A percentile compares a stretch with the other conserved stretches of the same genome.
Conservation (phyloP, 2,888 invertebrate genomes). For the Psococerastis gibbosa region DNA sequence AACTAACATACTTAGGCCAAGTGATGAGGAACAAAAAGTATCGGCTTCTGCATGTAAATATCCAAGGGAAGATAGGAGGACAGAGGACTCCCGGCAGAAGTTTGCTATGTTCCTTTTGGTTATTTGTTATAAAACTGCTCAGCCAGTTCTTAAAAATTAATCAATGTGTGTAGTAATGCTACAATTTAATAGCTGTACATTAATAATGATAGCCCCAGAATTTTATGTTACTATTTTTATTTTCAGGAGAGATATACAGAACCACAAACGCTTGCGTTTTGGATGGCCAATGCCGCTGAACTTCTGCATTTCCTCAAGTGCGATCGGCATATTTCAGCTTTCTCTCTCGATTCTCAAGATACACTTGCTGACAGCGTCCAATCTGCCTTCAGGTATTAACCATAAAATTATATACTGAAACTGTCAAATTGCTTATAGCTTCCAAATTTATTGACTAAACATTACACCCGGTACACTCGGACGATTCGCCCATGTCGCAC, state of each 20-base stretch:
- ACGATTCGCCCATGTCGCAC: too few species aligned
- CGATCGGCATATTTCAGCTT: constrained; percentile 83
- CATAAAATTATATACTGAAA: constrained; percentile 7
- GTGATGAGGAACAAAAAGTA: too few species aligned
- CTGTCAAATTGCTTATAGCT: constrained; percentile 10
- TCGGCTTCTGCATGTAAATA: too few species aligned
- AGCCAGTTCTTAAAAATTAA: background rate
- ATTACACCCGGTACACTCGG: constrained; percentile 47
- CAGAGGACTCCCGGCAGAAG: too few species aligned
- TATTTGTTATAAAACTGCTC: constrained; percentile 2
- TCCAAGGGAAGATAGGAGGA: too few species aligned
- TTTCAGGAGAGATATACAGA: constrained; percentile 63
- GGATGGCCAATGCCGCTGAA: constrained; percentile 97
- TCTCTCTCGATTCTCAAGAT: constrained; percentile 83
- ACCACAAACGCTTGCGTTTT: constrained; percentile 73
- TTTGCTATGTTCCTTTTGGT: background rate
- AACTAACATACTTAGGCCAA: too few species aligned
- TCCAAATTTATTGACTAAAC: constrained; percentile 2
- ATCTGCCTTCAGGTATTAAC: constrained; percentile 57
- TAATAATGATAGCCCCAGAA: too few species aligned
- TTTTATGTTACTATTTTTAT: constrained; percentile 7
- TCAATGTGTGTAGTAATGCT: too few species aligned
- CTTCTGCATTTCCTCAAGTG: constrained; percentile 88
- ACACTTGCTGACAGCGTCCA: constrained; percentile 86
- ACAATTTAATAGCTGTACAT: too few species aligned